Conservation (phyloP, 2,113 vertebrate genomes). For the Triplophysa siluroides region DNA sequence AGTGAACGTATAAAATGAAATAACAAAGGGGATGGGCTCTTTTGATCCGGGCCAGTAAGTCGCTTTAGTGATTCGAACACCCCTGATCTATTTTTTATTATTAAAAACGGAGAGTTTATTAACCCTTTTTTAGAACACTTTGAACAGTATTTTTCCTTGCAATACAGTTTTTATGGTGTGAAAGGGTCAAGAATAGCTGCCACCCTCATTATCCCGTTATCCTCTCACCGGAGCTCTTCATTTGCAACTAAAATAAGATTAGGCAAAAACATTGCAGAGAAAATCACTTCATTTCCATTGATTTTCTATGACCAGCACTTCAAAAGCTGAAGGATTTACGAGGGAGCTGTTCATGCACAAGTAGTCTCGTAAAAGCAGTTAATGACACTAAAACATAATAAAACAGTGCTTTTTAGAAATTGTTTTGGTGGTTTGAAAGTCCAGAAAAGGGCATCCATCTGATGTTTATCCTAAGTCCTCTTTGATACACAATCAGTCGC, state of each 20-base stretch:
- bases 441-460: not conserved
- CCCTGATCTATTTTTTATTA: no score
- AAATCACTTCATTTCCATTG: conserved; percentile 38
- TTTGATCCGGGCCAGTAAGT: no score
- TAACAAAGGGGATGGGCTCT: no score
- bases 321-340: conserved; percentile 27
- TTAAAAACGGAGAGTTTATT: not conserved
- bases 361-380: conserved; percentile 21
- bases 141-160: not conserved
- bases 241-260: conserved; percentile 38
- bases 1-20: no score
- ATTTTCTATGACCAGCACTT: conserved; percentile 28
- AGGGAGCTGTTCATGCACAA: conserved; percentile 18
- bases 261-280: conserved; percentile 1
- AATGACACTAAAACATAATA: conserved; percentile 1
- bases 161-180: not conserved
- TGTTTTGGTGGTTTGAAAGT: not conserved
- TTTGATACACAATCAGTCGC: not conserved
- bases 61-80: no score
- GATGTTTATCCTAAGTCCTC: not conserved
- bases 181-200: not conserved
- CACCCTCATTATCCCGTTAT: conserved; percentile 32
- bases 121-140: not conserved
- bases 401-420: not conserved
- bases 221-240: conserved; percentile 26